Base-by-base conservation (phyloP, 2,113 vertebrate genomes). In the Hypomesus transpacificus region DNA sequence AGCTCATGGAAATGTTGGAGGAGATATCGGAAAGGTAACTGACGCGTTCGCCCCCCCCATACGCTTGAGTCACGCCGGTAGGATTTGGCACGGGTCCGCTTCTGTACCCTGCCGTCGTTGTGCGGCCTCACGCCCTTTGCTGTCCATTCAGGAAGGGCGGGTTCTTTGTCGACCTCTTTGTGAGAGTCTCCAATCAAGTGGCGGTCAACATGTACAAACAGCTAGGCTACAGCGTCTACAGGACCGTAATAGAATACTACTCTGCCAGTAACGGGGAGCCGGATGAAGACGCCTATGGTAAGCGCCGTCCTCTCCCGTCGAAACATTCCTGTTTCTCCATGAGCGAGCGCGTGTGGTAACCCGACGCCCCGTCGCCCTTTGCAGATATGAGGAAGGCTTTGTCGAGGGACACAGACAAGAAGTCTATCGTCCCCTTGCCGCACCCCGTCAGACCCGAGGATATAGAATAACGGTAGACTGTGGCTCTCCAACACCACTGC, bases 201-300 rank as follows among this genome's bases (percentile, higher is more conserved):
- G 97, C 96, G 0, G 97, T 99, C 28, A 99, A 95, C 86, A 98
- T 98, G 96, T 98, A 98, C 78, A 96, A 96, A 63, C 95, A 95
- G 66, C 81, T 98, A 17, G 96, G 96, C 76, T 98, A 98, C 92
- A 98, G 96, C 0, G 96, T 98, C 0, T 98, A 98, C 88, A 89
- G 94, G 72, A 99, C 96, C 0, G 96, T 98, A 3, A 92, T 98
- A 14, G 95, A 98, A 80, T 98, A 98, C 85, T 99, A 98, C 78
- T 97, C 95, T 0, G 96, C 96, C 9, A 99, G 96, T 87, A 98
- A 95, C 0, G 96, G 95, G 1, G 97, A 98, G 31, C 96, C 97
- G 0, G 96, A 98, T 0, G 95, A 99, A 77, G 96, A 98, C 16
- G 96, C 96, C 0, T 99, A 98, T 0, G 96, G 96, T 98, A 79